Conservation (phyloP, 2,797 vertebrate species). For the Enteromius paludinosus region DNA sequence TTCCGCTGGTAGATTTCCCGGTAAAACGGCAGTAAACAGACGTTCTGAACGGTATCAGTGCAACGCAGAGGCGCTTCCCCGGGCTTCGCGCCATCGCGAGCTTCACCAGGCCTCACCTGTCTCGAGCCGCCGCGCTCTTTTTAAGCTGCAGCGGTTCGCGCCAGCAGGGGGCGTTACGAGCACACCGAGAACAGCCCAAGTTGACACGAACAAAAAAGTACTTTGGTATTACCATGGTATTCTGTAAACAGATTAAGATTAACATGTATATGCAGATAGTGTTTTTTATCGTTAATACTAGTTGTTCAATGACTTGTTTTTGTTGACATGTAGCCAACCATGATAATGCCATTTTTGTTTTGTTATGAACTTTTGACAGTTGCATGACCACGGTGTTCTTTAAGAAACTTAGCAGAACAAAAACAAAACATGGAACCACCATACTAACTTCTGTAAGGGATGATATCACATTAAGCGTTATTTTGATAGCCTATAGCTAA, state of each 20-base stretch:
- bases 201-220: not conserved
- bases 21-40: constrained; percentile 26
- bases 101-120: constrained; percentile 17
- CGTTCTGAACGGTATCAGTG: not conserved
- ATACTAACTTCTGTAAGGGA: not conserved
- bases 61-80: not conserved
- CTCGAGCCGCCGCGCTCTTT: not conserved
- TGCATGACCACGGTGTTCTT: not conserved
- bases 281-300: not conserved
- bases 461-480: not conserved
- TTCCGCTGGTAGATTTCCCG: not conserved
- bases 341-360: not conserved
- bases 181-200: not conserved
- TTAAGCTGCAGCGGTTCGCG: not conserved
- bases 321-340: not conserved
- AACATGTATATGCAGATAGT: not conserved
- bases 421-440: not conserved
- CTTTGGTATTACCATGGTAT: not conserved
- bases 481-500: not conserved
- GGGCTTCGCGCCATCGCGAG: not conserved
- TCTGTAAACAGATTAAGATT: not conserved
- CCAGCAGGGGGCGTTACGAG: constrained; percentile 49
- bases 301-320: not conserved
- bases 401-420: not conserved
- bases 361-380: not conserved